phyloP scores from a whole-genome alignment of 1,140 invertebrate genomes.

The Homalodisca vitripennis region DNA sequence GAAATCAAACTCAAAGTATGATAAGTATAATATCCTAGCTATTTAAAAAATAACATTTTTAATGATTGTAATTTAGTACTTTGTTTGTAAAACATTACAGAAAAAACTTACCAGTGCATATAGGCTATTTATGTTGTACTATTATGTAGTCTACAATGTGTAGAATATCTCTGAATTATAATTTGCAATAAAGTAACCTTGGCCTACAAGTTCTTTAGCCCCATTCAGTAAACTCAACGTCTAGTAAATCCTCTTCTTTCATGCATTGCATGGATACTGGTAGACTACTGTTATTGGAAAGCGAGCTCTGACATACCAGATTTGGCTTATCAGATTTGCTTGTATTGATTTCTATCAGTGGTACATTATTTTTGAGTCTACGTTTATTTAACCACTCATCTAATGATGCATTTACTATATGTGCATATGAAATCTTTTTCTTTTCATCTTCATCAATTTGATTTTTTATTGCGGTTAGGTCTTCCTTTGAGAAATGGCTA shows the following conservation, averaged over 20 bases:
- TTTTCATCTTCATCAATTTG: constrained; percentile 3
- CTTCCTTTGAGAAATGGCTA: constrained; percentile 37
- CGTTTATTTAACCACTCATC: not conserved
- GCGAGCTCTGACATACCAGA: not conserved
- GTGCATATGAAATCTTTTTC: not conserved
- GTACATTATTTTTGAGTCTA: not conserved
- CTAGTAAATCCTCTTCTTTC: not conserved
- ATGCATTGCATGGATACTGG: not conserved
- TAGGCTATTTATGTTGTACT: no score
- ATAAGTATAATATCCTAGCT: no score
- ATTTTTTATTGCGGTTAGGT: constrained; percentile 32
- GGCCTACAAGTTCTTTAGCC: constrained; percentile 8
- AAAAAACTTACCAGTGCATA: no score
- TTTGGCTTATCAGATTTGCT: not conserved
- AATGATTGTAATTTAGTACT: no score
- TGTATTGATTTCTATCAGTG: not conserved
- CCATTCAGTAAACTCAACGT: constrained; percentile 9
- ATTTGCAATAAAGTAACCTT: no score
- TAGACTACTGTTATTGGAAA: not conserved
- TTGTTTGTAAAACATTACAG: no score
- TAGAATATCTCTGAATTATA: no score
- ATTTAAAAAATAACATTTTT: no score
- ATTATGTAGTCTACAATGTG: no score
- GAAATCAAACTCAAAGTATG: no score
- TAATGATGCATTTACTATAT: not conserved